phyloP scores from a whole-genome alignment of 2,888 invertebrate species.

The Scaptomyza reducta region DNA sequence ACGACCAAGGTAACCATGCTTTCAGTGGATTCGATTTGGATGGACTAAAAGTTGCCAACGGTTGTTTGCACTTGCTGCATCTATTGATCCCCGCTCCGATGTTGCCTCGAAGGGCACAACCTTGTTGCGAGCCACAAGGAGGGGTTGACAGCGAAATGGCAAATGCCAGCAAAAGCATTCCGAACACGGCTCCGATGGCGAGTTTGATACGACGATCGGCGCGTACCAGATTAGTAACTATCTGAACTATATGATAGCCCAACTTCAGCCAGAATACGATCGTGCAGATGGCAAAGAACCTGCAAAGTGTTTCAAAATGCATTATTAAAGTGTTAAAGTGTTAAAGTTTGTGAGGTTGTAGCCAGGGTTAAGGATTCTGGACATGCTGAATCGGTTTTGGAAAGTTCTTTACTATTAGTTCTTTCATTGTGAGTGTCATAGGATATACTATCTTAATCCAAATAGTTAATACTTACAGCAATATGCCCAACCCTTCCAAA shows the following conservation, averaged over 20 bases:
- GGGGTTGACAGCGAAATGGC: slow-evolving; percentile 44
- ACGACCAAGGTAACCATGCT: not conserved
- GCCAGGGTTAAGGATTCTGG: no score
- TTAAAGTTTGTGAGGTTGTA: not conserved
- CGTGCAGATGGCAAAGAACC: slow-evolving; percentile 70
- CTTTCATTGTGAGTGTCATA: not conserved
- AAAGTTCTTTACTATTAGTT: no score
- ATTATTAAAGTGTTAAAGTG: no score
- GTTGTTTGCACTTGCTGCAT: slow-evolving; percentile 3
- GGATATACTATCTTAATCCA: no score
- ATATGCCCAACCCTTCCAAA: slow-evolving; percentile 50
- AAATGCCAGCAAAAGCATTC: slow-evolving; percentile 51
- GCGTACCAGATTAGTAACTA: slow-evolving; percentile 52
- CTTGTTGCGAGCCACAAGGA: not conserved
- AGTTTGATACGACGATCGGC: slow-evolving; percentile 63
- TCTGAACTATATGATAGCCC: slow-evolving; percentile 49
- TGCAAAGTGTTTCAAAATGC: slow-evolving; percentile 24
- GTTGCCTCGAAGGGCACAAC: not conserved
- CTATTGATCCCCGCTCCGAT: not conserved
- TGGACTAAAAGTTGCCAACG: not conserved
- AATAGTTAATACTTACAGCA: slow-evolving; percentile 50
- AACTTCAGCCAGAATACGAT: slow-evolving; percentile 74
- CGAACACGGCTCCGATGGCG: slow-evolving; percentile 42
- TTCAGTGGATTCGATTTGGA: no score
- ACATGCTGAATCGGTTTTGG: no score